A percentile compares a stretch with the other conserved stretches of the same genome.
Conservation (phyloP, 2,888 invertebrate genomes). For the Brachyopa scutellaris region DNA sequence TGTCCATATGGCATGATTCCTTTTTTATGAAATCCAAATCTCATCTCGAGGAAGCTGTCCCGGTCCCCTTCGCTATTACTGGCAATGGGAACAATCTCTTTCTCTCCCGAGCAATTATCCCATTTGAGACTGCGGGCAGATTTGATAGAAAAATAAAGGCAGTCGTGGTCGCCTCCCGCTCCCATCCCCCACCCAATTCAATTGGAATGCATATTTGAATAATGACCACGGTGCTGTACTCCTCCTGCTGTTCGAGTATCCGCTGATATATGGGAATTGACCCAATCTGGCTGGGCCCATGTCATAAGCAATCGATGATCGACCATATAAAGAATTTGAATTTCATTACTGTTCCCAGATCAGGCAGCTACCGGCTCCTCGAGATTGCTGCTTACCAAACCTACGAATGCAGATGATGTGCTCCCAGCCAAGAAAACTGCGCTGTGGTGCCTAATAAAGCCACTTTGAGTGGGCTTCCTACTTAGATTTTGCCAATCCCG, state of each 20-base stretch:
- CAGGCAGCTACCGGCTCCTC: background rate
- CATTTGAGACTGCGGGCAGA: constrained; percentile 60
- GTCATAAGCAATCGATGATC: constrained; percentile 73
- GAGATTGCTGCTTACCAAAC: constrained; percentile 30
- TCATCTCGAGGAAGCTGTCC: background rate
- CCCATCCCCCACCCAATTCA: constrained; percentile 11
- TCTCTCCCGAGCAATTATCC: constrained; percentile 66
- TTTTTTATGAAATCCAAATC: constrained; percentile 60
- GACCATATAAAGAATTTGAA: constrained; percentile 70
- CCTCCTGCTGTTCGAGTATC: constrained; percentile 4
- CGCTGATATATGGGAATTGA: constrained; percentile 71
- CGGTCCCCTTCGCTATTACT: constrained; percentile 4
- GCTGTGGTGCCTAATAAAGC: constrained; percentile 56
- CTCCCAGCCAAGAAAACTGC: no score
- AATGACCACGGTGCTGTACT: constrained; percentile 62
- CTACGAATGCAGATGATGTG: constrained; percentile 40
- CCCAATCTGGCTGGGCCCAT: constrained; percentile 70
- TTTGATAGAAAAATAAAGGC: constrained; percentile 46
- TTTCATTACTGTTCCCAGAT: constrained; percentile 54
- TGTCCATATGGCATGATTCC: constrained; percentile 69
- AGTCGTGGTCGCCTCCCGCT: background rate
- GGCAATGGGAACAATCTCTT: constrained; percentile 12
- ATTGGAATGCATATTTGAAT: constrained; percentile 68
- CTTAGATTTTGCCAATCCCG: constrained; percentile 48
- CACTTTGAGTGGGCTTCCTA: constrained; percentile 63